These are phyloP conservation scores for Halocaridina rubra DNA, from an alignment of 2,888 invertebrate species.

Conservation along the genomic window DNA sequence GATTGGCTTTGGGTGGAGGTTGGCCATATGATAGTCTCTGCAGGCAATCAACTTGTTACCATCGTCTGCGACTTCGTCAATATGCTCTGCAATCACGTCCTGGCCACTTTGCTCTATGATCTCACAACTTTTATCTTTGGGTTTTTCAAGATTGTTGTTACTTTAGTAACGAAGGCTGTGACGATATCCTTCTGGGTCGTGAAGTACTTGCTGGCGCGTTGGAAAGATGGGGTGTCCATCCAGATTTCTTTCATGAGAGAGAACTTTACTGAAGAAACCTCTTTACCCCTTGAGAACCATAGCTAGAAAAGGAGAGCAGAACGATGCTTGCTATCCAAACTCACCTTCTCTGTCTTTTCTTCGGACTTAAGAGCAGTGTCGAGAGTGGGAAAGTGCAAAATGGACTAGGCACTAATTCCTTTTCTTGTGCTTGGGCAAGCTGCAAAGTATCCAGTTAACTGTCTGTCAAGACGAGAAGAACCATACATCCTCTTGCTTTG, in stretches of 20 bases:
- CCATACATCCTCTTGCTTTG: no score
- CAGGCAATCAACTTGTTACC: slow-evolving; percentile 9
- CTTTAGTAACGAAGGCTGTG: slow-evolving; percentile 22
- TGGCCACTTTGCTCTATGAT: slow-evolving; percentile 36
- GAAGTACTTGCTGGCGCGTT: slow-evolving; percentile 24
- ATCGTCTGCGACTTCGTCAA: slow-evolving; percentile 15
- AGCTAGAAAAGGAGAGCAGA: background rate
- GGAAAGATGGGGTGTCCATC: slow-evolving; percentile 5
- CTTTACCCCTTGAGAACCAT: background rate
- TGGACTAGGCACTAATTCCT: background rate
- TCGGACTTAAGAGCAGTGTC: no score
- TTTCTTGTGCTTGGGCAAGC: no score
- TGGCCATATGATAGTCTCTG: slow-evolving; percentile 13
- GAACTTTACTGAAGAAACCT: background rate
- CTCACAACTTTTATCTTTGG: slow-evolving; percentile 23
- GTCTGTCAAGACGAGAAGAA: no score
- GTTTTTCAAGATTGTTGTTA: slow-evolving; percentile 1
- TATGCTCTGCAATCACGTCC: slow-evolving; percentile 24
- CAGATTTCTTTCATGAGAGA: background rate
- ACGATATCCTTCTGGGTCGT: slow-evolving; percentile 27
- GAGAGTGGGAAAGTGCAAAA: background rate
- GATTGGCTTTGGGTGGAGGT: slow-evolving; percentile 40
- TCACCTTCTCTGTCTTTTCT: no score
- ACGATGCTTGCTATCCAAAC: background rate
- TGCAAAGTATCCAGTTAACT: no score